Evolutionary conservation across 2,888 invertebrate genomes (phyloP), one percentile per base, ranked within the genome.

Genomic region (Pandemis heparana): DNA sequence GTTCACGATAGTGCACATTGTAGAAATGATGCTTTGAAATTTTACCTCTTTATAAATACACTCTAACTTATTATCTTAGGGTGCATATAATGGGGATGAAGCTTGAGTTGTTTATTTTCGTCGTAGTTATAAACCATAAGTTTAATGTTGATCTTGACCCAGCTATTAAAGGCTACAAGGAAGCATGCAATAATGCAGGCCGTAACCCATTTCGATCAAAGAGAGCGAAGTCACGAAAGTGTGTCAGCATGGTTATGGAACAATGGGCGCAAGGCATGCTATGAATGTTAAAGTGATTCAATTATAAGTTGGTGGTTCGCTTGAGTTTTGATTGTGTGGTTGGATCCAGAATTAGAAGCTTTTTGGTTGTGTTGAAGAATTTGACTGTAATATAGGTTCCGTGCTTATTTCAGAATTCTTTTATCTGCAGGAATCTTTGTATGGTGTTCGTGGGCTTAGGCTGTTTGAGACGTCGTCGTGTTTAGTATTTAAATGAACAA

Each of bases 131-230:
- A 56, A 2, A 12, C 12, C 12, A 5, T 9, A 56, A 4, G 9
- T 9, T 41, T 41, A 6, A 41, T 41, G 2, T 12, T 12, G 56
- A 39, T 65, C 72, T 72, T 72, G 72, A 72, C 72, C 72, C 46
- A 67, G 66, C 18, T 32, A 18, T 53, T 41, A 38, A 61, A 61
- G 66, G 72, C 63, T 46, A 56, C 18, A 60, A 68, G 72, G 72
- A 72, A 72, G 39, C 67, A 65, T 65, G 65, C 65, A 51, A 32
- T 39, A 18, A 48, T 71, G 71, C 65, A 62, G 63, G 41, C 63
- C 72, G 18, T 72, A 61, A 59, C 67, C 67, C 46, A 63, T 62
- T 23, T 72, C 38, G 23, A 41, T 65, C 23, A 23, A 65, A 60
- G 53, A 62, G 56, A 67, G 16, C 43, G 53, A 9, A n/a, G 46